Percentiles rank a stretch among this genome's conserved stretches.
Evolutionary conservation across 2,888 invertebrate species (phyloP).

Genomic region (Disparrhopalites patrizii): DNA sequence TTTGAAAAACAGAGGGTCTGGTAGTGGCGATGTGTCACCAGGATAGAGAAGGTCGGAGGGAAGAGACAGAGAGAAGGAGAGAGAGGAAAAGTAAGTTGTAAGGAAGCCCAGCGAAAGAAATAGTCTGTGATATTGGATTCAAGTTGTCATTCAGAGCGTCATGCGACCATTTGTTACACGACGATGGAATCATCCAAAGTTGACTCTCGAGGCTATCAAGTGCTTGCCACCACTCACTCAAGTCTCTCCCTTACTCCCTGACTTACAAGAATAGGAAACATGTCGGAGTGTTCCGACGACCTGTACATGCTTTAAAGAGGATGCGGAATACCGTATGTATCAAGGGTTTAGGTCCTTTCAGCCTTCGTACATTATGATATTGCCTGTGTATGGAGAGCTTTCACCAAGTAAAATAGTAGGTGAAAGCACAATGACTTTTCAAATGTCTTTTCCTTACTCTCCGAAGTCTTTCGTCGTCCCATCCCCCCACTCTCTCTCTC

Average conservation of each 20-base stretch:
- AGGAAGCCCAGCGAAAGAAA: conserved; percentile 20
- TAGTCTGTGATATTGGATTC: conserved; percentile 30
- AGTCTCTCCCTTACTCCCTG: neutral
- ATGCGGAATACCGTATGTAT: too few relatives aligned
- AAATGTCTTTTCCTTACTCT: too few relatives aligned
- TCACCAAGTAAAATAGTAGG: too few relatives aligned
- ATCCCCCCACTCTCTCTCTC: neutral
- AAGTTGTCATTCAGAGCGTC: conserved; percentile 34
- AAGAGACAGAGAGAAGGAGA: conserved; percentile 14
- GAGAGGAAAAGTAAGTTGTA: conserved; percentile 20
- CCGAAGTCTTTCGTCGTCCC: too few relatives aligned
- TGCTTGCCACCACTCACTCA: conserved; percentile 24
- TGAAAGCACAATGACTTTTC: too few relatives aligned
- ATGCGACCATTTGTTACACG: conserved; percentile 35
- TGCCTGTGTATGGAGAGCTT: too few relatives aligned
- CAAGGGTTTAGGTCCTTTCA: too few relatives aligned
- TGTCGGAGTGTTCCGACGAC: too few relatives aligned
- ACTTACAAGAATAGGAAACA: neutral
- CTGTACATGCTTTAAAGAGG: too few relatives aligned
- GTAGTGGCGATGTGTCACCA: neutral
- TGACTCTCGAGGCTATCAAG: conserved; percentile 26
- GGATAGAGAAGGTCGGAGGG: conserved; percentile 1
- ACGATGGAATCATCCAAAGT: conserved; percentile 32
- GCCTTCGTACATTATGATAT: too few relatives aligned
- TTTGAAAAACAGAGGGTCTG: too few relatives aligned